phyloP scores from a whole-genome alignment of 2,113 vertebrate species.

The Tetrax tetrax region DNA sequence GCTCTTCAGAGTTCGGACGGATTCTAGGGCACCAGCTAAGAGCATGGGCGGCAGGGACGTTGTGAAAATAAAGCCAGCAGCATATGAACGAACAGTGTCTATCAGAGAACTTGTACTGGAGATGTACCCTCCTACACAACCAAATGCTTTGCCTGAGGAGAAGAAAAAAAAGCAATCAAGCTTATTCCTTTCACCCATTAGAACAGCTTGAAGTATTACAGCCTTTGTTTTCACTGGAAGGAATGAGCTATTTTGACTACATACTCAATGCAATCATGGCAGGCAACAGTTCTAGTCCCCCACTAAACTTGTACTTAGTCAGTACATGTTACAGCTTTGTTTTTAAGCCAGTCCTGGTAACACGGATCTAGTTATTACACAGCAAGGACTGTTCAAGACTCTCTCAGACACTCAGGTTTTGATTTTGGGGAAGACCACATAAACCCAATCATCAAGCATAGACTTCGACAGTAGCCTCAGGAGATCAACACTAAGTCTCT shows the following conservation, averaged over 20 bases:
- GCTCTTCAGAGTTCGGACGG: constrained; percentile 86
- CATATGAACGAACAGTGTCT: constrained; percentile 92
- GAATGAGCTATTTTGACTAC: neutral
- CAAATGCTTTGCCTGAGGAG: constrained; percentile 93
- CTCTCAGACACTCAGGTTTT: neutral
- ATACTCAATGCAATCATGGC: neutral
- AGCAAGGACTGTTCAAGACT: neutral
- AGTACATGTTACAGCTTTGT: neutral
- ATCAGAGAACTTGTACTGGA: constrained; percentile 87
- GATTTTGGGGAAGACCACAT: neutral
- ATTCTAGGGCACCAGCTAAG: constrained; percentile 87
- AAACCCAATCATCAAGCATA: neutral
- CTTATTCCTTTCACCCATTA: neutral
- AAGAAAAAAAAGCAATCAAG: neutral
- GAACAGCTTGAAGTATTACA: neutral
- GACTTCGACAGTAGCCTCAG: neutral
- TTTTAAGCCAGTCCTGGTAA: constrained; percentile 2
- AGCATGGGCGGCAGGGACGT: constrained; percentile 97
- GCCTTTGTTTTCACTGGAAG: neutral
- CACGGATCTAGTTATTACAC: neutral
- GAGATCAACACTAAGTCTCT: constrained; percentile 14
- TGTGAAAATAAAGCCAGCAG: constrained; percentile 96
- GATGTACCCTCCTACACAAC: constrained; percentile 95
- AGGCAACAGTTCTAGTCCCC: neutral
- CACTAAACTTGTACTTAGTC: neutral